These are phyloP conservation scores for Anoura caudifer DNA, from an alignment of 2,113 vertebrate species.

Conservation along the genomic window DNA sequence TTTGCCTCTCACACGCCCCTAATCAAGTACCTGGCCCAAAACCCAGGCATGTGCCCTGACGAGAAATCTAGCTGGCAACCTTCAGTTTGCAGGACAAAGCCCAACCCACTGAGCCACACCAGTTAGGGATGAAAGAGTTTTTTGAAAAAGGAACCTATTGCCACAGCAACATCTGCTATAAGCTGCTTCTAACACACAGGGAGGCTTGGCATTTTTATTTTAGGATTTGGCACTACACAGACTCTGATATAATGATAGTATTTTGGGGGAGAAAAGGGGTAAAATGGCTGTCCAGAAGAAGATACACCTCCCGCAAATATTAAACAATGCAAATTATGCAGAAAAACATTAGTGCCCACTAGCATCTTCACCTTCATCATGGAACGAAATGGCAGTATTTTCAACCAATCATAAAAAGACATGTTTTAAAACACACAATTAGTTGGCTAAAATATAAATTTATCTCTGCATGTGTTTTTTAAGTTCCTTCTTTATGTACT, in stretches of 20 bases:
- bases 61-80: too few relatives aligned
- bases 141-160: constrained; percentile 67
- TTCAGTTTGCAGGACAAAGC: too few relatives aligned
- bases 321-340: constrained; percentile 77
- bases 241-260: constrained; percentile 79
- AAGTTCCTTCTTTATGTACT: background rate
- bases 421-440: constrained; percentile 4
- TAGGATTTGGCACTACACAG: constrained; percentile 74
- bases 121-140: too few relatives aligned
- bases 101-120: too few relatives aligned
- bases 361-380: constrained; percentile 68
- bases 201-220: constrained; percentile 82
- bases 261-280: constrained; percentile 82
- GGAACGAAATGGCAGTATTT: background rate
- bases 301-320: constrained; percentile 78
- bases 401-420: background rate
- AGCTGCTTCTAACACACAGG: constrained; percentile 77
- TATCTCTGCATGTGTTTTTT: background rate
- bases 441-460: background rate
- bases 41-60: too few relatives aligned
- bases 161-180: constrained; percentile 80
- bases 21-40: too few relatives aligned
- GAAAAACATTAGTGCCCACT: constrained; percentile 69
- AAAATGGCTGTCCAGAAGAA: constrained; percentile 80
- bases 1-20: too few relatives aligned